Percentiles rank a stretch among this genome's conserved stretches.
Conservation (phyloP, 1,140 invertebrate genomes). For the Drosophila albomicans region DNA sequence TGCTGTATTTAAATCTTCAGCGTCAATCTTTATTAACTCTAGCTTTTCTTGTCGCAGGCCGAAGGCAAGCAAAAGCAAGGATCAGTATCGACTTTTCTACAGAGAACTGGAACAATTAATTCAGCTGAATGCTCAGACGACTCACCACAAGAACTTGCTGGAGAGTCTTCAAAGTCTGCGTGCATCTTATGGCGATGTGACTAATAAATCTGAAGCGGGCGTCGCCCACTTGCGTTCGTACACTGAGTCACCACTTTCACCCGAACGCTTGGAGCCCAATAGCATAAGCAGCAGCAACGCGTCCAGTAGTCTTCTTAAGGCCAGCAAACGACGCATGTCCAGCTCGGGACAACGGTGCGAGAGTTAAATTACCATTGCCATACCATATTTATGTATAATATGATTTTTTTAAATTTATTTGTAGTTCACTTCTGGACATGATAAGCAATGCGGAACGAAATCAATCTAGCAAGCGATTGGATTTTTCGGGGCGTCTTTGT, state of each 20-base stretch:
- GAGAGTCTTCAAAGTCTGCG: constrained; percentile 93
- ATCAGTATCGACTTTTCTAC: constrained; percentile 96
- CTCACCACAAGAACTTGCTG: constrained; percentile 91
- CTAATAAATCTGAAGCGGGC: constrained; percentile 87
- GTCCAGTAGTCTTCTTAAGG: constrained; percentile 70
- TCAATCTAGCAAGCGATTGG: constrained; percentile 88
- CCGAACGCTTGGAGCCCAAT: constrained; percentile 86
- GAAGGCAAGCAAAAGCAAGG: constrained; percentile 86
- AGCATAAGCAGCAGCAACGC: constrained; percentile 70
- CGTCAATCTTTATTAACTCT: background rate
- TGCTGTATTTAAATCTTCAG: background rate
- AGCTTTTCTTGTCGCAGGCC: background rate
- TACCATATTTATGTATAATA: background rate
- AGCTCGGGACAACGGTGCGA: constrained; percentile 50
- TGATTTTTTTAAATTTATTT: constrained; percentile 22
- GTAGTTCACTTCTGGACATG: constrained; percentile 89
- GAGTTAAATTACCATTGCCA: constrained; percentile 24
- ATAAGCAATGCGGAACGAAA: constrained; percentile 86
- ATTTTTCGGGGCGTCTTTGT: constrained; percentile 92
- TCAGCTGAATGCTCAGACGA: constrained; percentile 88
- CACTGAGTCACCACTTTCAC: constrained; percentile 93
- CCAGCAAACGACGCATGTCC: constrained; percentile 85
- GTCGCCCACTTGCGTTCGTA: constrained; percentile 86
- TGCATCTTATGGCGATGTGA: constrained; percentile 85
- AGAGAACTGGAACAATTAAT: constrained; percentile 94